These are phyloP conservation scores for Pterobdella sp. DNA, from an alignment of 2,888 invertebrate species.

Conservation along the genomic window DNA sequence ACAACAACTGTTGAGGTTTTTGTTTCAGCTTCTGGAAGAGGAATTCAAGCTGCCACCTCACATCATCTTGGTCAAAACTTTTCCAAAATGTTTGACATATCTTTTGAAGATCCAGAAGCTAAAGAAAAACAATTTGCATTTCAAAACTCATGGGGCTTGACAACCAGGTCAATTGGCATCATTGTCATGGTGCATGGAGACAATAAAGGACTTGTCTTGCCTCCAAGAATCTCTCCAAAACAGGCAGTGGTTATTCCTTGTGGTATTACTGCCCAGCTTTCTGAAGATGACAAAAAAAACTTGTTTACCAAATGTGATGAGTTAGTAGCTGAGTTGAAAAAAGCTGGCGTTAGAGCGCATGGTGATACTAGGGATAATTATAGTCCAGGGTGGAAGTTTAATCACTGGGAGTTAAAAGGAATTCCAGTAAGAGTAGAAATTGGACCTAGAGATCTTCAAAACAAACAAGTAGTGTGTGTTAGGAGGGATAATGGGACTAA, in stretches of 20 bases:
- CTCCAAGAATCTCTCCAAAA: slow-evolving; percentile 73
- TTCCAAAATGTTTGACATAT: slow-evolving; percentile 97
- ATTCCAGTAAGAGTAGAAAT: slow-evolving; percentile 87
- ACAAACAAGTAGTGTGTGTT: slow-evolving; percentile 77
- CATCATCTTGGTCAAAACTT: slow-evolving; percentile 98
- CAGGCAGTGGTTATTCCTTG: slow-evolving; percentile 77
- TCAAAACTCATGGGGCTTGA: slow-evolving; percentile 98
- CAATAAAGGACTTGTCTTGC: slow-evolving; percentile 87
- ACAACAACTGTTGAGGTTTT: slow-evolving; percentile 95
- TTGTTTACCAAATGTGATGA: slow-evolving; percentile 63
- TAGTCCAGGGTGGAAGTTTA: slow-evolving; percentile 99
- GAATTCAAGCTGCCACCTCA: slow-evolving; percentile 91
- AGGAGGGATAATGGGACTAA: slow-evolving; percentile 80
- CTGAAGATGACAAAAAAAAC: slow-evolving; percentile 62
- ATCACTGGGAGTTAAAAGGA: slow-evolving; percentile 93
- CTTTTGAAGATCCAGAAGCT: slow-evolving; percentile 80
- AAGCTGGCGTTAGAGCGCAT: slow-evolving; percentile 64
- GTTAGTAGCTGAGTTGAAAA: slow-evolving; percentile 55
- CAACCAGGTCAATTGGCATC: slow-evolving; percentile 85
- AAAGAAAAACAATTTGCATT: slow-evolving; percentile 67
- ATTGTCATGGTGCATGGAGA: slow-evolving; percentile 79
- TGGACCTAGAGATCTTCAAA: slow-evolving; percentile 86
- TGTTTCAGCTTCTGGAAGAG: slow-evolving; percentile 83
- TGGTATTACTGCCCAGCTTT: slow-evolving; percentile 77
- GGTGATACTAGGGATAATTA: slow-evolving; percentile 88